These are phyloP conservation scores for Scaeva pyrastri DNA, from an alignment of 2,888 invertebrate species.

Conservation along the genomic window DNA sequence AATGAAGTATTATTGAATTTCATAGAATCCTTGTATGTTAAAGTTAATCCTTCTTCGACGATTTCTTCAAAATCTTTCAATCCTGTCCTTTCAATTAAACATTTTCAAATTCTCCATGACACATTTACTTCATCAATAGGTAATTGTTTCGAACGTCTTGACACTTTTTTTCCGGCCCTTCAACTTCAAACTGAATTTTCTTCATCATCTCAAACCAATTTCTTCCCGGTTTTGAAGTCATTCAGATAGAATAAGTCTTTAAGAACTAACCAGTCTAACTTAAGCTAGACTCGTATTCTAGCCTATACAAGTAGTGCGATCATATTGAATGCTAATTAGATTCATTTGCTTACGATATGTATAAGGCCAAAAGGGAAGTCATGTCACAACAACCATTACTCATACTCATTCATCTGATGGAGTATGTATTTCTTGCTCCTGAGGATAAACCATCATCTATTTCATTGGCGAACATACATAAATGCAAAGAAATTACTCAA, in stretches of 20 bases:
- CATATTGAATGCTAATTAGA: constrained; percentile 55
- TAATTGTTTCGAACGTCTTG: not conserved
- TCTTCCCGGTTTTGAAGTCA: not conserved
- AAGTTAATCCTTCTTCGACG: no score
- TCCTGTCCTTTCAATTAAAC: no score
- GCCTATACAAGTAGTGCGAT: not conserved
- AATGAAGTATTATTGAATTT: no score
- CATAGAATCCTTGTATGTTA: no score
- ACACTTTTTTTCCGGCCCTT: not conserved
- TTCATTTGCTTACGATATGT: constrained; percentile 21
- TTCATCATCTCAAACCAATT: not conserved
- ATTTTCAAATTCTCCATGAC: no score
- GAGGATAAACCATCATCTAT: constrained; percentile 45
- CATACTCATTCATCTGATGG: constrained; percentile 40
- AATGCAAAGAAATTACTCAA: constrained; percentile 62
- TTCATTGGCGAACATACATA: constrained; percentile 59
- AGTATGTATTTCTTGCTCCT: constrained; percentile 35
- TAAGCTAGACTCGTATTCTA: not conserved
- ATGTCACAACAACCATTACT: constrained; percentile 69
- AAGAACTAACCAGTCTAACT: constrained; percentile 40
- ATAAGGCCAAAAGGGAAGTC: constrained; percentile 21
- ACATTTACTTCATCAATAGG: no score
- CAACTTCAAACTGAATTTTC: not conserved
- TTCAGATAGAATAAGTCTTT: constrained; percentile 24
- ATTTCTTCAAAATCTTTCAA: no score